Base-by-base conservation (phyloP, 2,888 invertebrate genomes). In the Lepetodrilus schrolli region DNA sequence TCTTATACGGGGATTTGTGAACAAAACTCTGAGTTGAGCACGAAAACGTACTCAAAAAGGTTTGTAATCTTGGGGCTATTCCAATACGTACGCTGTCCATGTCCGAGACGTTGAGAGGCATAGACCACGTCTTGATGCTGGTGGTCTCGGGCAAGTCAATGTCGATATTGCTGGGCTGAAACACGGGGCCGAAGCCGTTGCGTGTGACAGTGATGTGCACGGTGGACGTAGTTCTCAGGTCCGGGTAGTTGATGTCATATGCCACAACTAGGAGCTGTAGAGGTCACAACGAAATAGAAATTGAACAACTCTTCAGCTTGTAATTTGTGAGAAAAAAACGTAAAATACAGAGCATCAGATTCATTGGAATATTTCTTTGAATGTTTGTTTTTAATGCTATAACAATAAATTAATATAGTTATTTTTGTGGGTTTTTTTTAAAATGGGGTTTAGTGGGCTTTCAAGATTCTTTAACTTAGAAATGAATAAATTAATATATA, bases 71-170 rank as follows among this genome's bases (percentile, higher is more conserved):
- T 17, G 43, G 17, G 8, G 1, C 10, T 1, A 2, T 3, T 8
- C 2, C 0, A 47, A 17, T 23, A 82, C 87, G 82, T 78, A 87
- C 89, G 74, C 83, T 82, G 69, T 89, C 89, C 4, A 79, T 78
- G 73, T 89, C 89, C 0, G 84, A 79, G 7, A 87, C 87, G 68
- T 81, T 83, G 30, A 89, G 76, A 1, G 74, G 77, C 47, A 79
- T 78, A 21, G 86, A 81, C 83, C 84, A 82, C 37, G 78, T 73
- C 5, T 72, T 77, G 17, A 81, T 74, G 21, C 79, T 65, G n/a
- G 80, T 82, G 47, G 75, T 78, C 30, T 86, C 84, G 13, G 78
- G 77, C 8, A 87, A 71, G 20, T 75, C 72, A 2, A 86, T 77
- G 8, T 37, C 70, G 30, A 82, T 78, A 7, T 66, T 76, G 2